Percentiles rank a stretch among this genome's conserved stretches.
Evolutionary conservation across 2,888 invertebrate species (phyloP).

Genomic region (Chrysopilus asiliformis): DNA sequence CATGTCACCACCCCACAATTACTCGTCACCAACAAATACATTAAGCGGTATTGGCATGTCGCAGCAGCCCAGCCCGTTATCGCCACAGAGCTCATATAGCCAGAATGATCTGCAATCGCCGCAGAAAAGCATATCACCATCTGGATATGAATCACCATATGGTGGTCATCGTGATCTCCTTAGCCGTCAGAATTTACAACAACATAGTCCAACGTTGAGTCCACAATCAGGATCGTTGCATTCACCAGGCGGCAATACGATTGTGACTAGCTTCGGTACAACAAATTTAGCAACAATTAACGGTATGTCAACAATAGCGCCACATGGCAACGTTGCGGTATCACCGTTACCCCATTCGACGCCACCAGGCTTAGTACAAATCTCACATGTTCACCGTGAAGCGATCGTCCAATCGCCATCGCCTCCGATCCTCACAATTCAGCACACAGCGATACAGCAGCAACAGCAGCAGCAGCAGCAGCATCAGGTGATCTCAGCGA

Average conservation of each 20-base stretch:
- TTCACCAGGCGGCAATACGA: slow-evolving; percentile 39
- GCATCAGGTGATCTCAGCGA: slow-evolving; percentile 12
- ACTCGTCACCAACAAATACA: slow-evolving; percentile 55
- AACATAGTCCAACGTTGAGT: slow-evolving; percentile 51
- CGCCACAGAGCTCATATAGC: slow-evolving; percentile 74
- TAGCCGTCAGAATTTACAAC: slow-evolving; percentile 33
- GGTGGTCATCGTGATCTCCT: slow-evolving; percentile 27
- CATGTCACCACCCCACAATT: slow-evolving; percentile 72
- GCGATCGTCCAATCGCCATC: slow-evolving; percentile 38
- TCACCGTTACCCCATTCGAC: slow-evolving; percentile 21
- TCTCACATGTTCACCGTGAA: slow-evolving; percentile 39
- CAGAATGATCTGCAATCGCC: slow-evolving; percentile 69
- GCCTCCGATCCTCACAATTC: slow-evolving; percentile 37
- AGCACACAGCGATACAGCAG: slow-evolving; percentile 24
- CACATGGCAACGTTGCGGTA: slow-evolving; percentile 20
- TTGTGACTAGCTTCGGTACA: slow-evolving; percentile 33
- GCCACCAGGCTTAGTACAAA: slow-evolving; percentile 36
- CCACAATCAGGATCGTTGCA: slow-evolving; percentile 49
- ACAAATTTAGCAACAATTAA: slow-evolving; percentile 34
- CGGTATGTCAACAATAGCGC: slow-evolving; percentile 38
- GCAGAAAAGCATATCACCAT: slow-evolving; percentile 71
- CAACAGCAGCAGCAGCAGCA: no score
- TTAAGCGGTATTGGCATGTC: slow-evolving; percentile 42
- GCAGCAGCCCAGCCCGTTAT: slow-evolving; percentile 48
- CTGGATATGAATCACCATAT: slow-evolving; percentile 62